Evolutionary conservation across 92 coral and sea anemone genomes (phyloP).

Genomic region (Siderastrea siderea): DNA sequence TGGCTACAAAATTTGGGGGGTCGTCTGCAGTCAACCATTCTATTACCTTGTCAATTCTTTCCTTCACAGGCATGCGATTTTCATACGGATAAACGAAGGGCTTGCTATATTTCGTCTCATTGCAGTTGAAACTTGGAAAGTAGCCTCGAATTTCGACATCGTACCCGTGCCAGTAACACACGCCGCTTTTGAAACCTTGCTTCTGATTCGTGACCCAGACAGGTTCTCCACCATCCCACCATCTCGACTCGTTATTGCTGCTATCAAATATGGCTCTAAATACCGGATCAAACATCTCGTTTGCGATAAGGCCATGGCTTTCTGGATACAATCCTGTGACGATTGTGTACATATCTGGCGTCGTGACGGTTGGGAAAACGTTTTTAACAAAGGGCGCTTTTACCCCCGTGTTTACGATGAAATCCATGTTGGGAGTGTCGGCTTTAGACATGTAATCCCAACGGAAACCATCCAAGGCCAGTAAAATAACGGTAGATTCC

Average conservation of each 20-base stretch:
- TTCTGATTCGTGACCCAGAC: conserved; percentile 91
- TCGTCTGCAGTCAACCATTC: conserved; percentile 74
- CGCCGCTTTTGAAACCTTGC: conserved; percentile 88
- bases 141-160: conserved; percentile 75
- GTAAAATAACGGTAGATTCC: conserved; percentile 65
- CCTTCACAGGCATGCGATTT: conserved; percentile 66
- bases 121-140: conserved; percentile 66
- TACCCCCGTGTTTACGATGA: conserved; percentile 78
- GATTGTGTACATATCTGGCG: conserved; percentile 81
- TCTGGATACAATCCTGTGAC: conserved; percentile 95
- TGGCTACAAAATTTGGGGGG: conserved; percentile 81
- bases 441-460: conserved; percentile 84
- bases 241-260: conserved; percentile 76
- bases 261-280: conserved; percentile 60
- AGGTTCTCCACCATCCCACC: conserved; percentile 95
- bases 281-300: conserved; percentile 85
- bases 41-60: conserved; percentile 71
- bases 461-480: conserved; percentile 85
- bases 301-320: conserved; percentile 87
- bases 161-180: conserved; percentile 85
- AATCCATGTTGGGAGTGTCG: conserved; percentile 78
- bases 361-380: conserved; percentile 82
- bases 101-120: conserved; percentile 40
- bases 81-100: conserved; percentile 50
- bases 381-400: conserved; percentile 82